These are phyloP conservation scores for Epizoanthus stellaris DNA, from an alignment of 92 coral and sea anemone species.

Conservation along the genomic window DNA sequence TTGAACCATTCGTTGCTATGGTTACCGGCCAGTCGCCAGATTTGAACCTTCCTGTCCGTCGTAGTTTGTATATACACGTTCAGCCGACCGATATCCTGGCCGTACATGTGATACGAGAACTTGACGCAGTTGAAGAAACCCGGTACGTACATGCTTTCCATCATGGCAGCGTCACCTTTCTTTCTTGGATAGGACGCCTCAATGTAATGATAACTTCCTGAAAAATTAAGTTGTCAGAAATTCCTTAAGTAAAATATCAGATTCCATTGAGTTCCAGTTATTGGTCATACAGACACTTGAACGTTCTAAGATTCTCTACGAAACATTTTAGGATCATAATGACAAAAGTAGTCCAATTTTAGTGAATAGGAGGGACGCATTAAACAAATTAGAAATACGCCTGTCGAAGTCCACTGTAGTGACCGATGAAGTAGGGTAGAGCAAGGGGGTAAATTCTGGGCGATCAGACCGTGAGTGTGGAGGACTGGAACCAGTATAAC, in stretches of 20 bases:
- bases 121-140: slow-evolving; percentile 13
- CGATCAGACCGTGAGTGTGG: too few relatives aligned
- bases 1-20: slow-evolving; percentile 19
- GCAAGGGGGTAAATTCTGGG: too few relatives aligned
- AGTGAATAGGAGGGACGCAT: too few relatives aligned
- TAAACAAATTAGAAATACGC: too few relatives aligned
- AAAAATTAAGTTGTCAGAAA: background rate
- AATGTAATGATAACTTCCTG: slow-evolving; percentile 11
- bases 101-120: slow-evolving; percentile 38
- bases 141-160: slow-evolving; percentile 27
- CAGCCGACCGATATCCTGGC: slow-evolving; percentile 27
- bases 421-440: too few relatives aligned
- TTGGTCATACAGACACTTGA: background rate
- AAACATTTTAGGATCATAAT: too few relatives aligned
- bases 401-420: too few relatives aligned
- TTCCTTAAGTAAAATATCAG: background rate
- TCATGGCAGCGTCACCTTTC: slow-evolving; percentile 19
- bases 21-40: slow-evolving; percentile 22
- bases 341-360: too few relatives aligned
- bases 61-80: slow-evolving; percentile 16
- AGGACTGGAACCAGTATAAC: too few relatives aligned
- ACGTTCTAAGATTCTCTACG: too few relatives aligned
- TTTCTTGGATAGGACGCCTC: slow-evolving; percentile 27
- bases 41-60: background rate
- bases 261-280: background rate